These are phyloP conservation scores for Uropsilus gracilis DNA, from an alignment of 2,113 vertebrate species.

Conservation along the genomic window DNA sequence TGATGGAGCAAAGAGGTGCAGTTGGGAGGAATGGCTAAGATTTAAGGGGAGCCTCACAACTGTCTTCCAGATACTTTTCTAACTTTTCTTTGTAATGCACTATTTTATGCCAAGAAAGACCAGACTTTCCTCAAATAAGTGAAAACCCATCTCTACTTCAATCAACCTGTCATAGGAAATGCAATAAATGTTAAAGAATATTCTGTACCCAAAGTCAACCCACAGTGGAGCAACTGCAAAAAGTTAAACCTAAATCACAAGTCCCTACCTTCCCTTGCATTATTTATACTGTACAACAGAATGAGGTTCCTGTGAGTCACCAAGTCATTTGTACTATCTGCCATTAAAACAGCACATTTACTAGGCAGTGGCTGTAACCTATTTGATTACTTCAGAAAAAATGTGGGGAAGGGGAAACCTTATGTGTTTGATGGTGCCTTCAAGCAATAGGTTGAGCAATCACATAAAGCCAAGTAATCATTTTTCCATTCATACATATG, in stretches of 20 bases:
- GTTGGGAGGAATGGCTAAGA: background rate
- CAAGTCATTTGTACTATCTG: background rate
- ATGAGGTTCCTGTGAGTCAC: constrained; percentile 29
- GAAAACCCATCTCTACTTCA: constrained; percentile 23
- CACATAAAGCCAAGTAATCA: constrained; percentile 16
- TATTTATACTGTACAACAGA: constrained; percentile 30
- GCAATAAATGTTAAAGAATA: constrained; percentile 17
- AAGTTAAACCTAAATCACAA: background rate
- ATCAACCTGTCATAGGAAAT: constrained; percentile 8
- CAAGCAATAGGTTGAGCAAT: constrained; percentile 24
- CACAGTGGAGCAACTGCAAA: background rate
- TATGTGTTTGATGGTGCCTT: background rate
- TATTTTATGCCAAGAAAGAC: background rate
- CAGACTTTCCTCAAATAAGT: background rate
- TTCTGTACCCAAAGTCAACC: constrained; percentile 10
- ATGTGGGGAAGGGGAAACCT: background rate
- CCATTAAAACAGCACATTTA: constrained; percentile 6
- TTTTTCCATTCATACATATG: background rate
- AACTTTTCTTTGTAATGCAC: background rate
- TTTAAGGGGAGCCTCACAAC: background rate
- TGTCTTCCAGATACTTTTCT: background rate
- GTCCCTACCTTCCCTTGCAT: background rate
- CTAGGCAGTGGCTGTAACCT: background rate
- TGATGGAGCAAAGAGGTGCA: background rate
- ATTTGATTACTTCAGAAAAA: constrained; percentile 34